Conservation (phyloP, 2,113 vertebrate genomes). For the Callospermophilus lateralis region DNA sequence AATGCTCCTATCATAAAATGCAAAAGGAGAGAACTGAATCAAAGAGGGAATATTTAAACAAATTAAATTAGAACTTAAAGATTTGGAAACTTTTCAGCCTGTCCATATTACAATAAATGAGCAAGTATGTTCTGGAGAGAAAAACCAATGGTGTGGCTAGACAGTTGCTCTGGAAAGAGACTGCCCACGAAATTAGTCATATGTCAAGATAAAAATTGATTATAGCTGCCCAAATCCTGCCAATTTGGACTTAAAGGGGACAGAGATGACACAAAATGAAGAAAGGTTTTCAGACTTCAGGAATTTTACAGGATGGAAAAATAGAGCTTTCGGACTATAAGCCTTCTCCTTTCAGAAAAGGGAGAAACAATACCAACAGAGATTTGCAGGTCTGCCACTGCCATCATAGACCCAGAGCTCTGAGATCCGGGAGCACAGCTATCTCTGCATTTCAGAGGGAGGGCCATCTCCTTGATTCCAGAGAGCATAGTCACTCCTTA, state of each 20-base stretch:
- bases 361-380: not conserved
- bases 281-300: not conserved
- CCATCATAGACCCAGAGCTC: no score
- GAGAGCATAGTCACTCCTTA: not conserved
- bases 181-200: not conserved
- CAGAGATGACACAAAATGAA: not conserved
- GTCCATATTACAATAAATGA: not conserved
- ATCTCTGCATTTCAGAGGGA: not conserved
- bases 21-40: not conserved
- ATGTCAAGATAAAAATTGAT: not conserved
- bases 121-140: not conserved
- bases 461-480: not conserved
- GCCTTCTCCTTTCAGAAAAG: not conserved
- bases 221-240: not conserved
- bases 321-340: not conserved
- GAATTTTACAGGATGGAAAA: not conserved
- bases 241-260: not conserved
- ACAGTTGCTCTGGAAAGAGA: not conserved
- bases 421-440: not conserved
- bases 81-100: not conserved
- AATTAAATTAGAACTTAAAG: not conserved
- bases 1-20: not conserved
- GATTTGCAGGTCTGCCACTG: not conserved
- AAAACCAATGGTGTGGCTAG: not conserved
- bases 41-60: not conserved